Base-by-base conservation (phyloP, 2,888 invertebrate genomes). In the Antheraea yamamai region DNA sequence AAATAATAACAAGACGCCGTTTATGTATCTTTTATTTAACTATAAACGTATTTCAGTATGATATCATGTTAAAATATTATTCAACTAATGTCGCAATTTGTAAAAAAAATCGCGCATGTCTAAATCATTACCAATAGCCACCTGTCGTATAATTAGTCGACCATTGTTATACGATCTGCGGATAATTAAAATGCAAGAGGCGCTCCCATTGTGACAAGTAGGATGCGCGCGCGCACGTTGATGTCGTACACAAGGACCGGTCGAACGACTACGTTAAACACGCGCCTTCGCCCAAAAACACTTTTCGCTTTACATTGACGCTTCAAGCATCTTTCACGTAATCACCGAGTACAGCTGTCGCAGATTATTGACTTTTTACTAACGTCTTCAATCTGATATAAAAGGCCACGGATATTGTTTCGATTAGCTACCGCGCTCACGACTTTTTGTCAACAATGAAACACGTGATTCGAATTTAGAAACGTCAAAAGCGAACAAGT, bases 181-280 rank as follows among this genome's bases (percentile, higher is more conserved):
- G 86, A 81, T 92, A 89, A 92, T 93, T 93, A 88, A 88, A 87
- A 94, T 93, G 91, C 92, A 86, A 86, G 88, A 87, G 86, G 81
- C 87, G 86, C 76, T 85, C 83, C 83, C 81, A 82, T 86, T 87
- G 85, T 85, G 86, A 82, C 80, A 79, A 78, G 82, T 76, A 79
- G 83, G 85, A 86, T 83, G 87, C 87, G 89, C 88, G 85, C 82
- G 88, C 88, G 90, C 89, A 84, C 89, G 92, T 91, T 91, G 89
- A 91, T 90, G 91, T 92, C 90, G 89, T 83, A 87, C 83, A 82
- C 89, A 90, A 89, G 90, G 88, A 87, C 84, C 83, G 76, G 77
- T 76, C 71, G 76, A 77, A 74, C 77, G 77, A 76, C 74, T 76
- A 75, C 26, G 26, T 76, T 70, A 1, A 73, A 55, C 30, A n/a